These are phyloP conservation scores for Xestobium rufovillosum DNA, from an alignment of 2,888 invertebrate species.

Conservation along the genomic window DNA sequence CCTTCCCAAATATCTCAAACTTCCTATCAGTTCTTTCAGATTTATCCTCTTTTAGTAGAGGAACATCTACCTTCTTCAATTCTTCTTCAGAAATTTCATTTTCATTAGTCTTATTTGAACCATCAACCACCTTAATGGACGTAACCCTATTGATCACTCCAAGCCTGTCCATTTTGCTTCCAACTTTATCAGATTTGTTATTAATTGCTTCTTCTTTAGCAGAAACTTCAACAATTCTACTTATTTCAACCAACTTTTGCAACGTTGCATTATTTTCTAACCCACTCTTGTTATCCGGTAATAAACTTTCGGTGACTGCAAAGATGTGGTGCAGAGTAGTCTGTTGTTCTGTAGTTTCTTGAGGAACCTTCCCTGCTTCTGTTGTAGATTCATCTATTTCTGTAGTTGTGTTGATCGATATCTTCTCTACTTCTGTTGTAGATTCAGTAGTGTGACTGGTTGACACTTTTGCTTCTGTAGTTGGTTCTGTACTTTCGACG, in stretches of 20 bases:
- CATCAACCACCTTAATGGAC: slow-evolving; percentile 60
- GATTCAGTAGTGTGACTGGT: slow-evolving; percentile 11
- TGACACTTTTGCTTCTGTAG: slow-evolving; percentile 16
- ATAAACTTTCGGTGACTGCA: slow-evolving; percentile 37
- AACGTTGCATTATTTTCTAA: slow-evolving; percentile 38
- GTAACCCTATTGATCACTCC: slow-evolving; percentile 64
- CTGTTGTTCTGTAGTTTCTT: slow-evolving; percentile 29
- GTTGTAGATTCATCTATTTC: slow-evolving; percentile 16
- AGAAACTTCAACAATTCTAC: slow-evolving; percentile 60
- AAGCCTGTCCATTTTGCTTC: slow-evolving; percentile 55
- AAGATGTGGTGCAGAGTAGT: slow-evolving; percentile 47
- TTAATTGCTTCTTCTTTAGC: slow-evolving; percentile 56
- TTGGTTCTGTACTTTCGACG: slow-evolving; percentile 13
- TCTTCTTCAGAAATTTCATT: slow-evolving; percentile 21
- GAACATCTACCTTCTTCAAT: slow-evolving; percentile 5
- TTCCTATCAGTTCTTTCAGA: slow-evolving; percentile 29
- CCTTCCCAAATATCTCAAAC: slow-evolving; percentile 40
- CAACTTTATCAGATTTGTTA: slow-evolving; percentile 43
- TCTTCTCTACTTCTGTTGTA: slow-evolving; percentile 5
- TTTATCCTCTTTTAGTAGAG: slow-evolving; percentile 18
- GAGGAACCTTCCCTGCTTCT: slow-evolving; percentile 12
- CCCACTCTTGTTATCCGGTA: slow-evolving; percentile 33
- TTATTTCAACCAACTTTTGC: slow-evolving; percentile 60
- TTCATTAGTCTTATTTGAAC: slow-evolving; percentile 39
- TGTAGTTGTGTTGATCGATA: slow-evolving; percentile 14